These are phyloP conservation scores for Temnothorax unifasciatus DNA, from an alignment of 2,888 invertebrate species.

Conservation along the genomic window DNA sequence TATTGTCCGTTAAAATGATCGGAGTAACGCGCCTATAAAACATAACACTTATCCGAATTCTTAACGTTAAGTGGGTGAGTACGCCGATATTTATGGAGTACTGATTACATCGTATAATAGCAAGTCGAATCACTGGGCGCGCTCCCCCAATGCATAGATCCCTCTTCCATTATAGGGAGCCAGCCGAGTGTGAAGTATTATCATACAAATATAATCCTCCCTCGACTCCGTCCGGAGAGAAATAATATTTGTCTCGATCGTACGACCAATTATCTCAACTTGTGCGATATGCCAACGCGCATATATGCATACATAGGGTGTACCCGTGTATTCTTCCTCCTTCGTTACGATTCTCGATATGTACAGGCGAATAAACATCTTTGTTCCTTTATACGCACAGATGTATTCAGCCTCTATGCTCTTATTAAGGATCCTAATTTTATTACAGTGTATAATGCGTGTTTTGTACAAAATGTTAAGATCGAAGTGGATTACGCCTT, in stretches of 20 bases:
- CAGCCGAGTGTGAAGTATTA: slow-evolving; percentile 72
- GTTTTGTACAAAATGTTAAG: not conserved
- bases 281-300: slow-evolving; percentile 67
- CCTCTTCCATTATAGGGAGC: slow-evolving; percentile 66
- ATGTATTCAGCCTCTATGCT: not conserved
- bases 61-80: slow-evolving; percentile 64
- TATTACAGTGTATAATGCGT: not conserved
- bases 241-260: slow-evolving; percentile 76
- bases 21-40: slow-evolving; percentile 46
- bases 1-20: slow-evolving; percentile 36
- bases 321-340: slow-evolving; percentile 15
- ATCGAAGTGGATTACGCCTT: not conserved
- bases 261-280: slow-evolving; percentile 76
- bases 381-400: not conserved
- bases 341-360: slow-evolving; percentile 22
- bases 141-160: slow-evolving; percentile 67
- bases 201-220: slow-evolving; percentile 77
- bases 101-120: slow-evolving; percentile 76
- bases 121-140: slow-evolving; percentile 67
- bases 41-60: slow-evolving; percentile 55
- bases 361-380: slow-evolving; percentile 17
- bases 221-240: slow-evolving; percentile 61
- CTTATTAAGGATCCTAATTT: not conserved
- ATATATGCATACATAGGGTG: slow-evolving; percentile 21
- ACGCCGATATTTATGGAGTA: slow-evolving; percentile 72